Evolutionary conservation across 2,888 invertebrate species (phyloP).

Genomic region (Dyspetes luteomarginatus): DNA sequence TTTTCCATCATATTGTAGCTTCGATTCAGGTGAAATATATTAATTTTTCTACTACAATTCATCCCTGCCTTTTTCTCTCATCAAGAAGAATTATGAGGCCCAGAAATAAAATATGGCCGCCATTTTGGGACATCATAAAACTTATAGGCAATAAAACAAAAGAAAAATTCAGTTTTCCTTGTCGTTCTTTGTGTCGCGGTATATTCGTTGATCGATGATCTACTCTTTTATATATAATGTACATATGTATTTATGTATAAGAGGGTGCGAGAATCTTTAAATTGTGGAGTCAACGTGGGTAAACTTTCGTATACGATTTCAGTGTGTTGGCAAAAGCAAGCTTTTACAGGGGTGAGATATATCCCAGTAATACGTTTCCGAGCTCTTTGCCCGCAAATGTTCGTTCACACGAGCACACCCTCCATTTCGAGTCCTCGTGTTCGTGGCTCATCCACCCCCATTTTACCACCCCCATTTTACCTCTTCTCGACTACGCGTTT

Average conservation of each 20-base stretch:
- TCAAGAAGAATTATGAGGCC: no score
- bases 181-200: no score
- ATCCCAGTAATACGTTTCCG: conserved; percentile 62
- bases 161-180: background rate
- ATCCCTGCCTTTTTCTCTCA: no score
- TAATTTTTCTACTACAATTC: no score
- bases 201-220: no score
- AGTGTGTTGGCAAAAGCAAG: conserved; percentile 42
- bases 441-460: conserved; percentile 23
- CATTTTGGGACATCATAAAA: no score
- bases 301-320: conserved; percentile 57
- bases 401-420: conserved; percentile 61
- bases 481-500: background rate
- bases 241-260: background rate
- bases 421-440: conserved; percentile 52
- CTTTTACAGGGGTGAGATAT: conserved; percentile 44
- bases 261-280: conserved; percentile 51
- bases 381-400: conserved; percentile 63
- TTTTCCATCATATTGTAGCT: no score
- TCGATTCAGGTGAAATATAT: no score
- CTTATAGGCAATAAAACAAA: background rate
- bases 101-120: no score
- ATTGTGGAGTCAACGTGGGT: conserved; percentile 58
- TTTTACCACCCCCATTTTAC: background rate
- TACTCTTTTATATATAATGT: no score